Percentiles rank a stretch among this genome's conserved stretches.
phyloP scores from a whole-genome alignment of 2,113 vertebrate species.

The Campylorhamphus procurvoides region DNA sequence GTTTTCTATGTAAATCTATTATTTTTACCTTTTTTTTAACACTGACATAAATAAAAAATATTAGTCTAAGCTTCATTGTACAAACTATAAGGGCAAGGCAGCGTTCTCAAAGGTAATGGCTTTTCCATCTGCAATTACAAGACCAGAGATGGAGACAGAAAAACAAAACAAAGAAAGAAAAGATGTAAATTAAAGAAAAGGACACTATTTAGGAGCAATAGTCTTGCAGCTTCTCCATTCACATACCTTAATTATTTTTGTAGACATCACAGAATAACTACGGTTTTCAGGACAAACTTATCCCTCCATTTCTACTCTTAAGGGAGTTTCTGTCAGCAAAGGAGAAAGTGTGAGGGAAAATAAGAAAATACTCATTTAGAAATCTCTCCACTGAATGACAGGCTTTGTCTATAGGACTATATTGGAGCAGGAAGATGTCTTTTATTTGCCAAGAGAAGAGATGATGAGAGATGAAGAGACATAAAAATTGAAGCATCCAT shows the following conservation, averaged over 20 bases:
- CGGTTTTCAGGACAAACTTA: not conserved
- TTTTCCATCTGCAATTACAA: not conserved
- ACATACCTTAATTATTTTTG: not conserved
- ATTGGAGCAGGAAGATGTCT: not conserved
- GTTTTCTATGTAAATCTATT: not conserved
- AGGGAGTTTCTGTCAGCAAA: not conserved
- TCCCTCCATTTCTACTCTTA: not conserved
- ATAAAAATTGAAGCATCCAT: not conserved
- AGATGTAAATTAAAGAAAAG: not conserved
- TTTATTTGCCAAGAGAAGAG: not conserved
- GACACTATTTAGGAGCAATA: not conserved
- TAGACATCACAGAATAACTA: not conserved
- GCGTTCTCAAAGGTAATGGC: not conserved
- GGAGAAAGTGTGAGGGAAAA: not conserved
- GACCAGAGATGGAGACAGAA: not conserved
- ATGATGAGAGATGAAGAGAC: not conserved
- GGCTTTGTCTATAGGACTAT: rapidly evolving
- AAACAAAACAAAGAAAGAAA: not conserved
- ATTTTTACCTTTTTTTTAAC: not conserved
- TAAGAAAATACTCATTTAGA: not conserved
- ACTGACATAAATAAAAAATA: not conserved
- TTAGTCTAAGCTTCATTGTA: not conserved
- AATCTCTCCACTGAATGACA: not conserved
- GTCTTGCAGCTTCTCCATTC: not conserved
- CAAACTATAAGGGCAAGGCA: not conserved